phyloP scores from a whole-genome alignment of 2,797 vertebrate species.

The Micrastur ruficollis region DNA sequence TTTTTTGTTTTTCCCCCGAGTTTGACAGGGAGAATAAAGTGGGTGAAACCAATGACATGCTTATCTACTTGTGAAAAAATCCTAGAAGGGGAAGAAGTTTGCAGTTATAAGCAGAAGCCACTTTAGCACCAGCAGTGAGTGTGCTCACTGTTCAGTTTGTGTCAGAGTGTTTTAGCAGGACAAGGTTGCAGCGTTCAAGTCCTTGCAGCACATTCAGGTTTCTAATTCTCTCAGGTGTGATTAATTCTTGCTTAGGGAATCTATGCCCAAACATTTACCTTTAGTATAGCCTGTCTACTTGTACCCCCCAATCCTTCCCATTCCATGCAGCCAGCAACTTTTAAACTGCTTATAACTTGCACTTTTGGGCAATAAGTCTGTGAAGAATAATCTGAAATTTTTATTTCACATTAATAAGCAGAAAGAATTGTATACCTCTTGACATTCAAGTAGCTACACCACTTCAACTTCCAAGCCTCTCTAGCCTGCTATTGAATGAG shows the following conservation, averaged over 20 bases:
- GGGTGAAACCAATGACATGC: conserved; percentile 22
- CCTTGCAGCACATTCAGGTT: not conserved
- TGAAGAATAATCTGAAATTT: not conserved
- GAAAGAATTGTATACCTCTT: not conserved
- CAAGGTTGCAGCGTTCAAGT: not conserved
- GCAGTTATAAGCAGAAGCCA: not conserved
- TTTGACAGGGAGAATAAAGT: not conserved
- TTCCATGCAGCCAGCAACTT: not conserved
- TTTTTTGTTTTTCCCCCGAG: not conserved
- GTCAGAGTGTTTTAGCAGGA: not conserved
- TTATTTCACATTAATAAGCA: not conserved
- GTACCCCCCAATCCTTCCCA: not conserved
- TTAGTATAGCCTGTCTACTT: not conserved
- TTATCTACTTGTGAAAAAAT: not conserved
- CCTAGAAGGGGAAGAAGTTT: not conserved
- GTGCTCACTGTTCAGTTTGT: not conserved
- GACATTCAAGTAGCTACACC: not conserved
- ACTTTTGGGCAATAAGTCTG: not conserved
- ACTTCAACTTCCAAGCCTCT: not conserved
- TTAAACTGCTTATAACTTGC: not conserved
- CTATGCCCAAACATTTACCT: not conserved
- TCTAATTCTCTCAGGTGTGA: not conserved
- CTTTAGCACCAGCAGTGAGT: not conserved
- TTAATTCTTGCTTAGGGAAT: not conserved
- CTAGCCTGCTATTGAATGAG: not conserved